Conservation (phyloP, 2,797 vertebrate species). For the Acipenser transmontanus region DNA sequence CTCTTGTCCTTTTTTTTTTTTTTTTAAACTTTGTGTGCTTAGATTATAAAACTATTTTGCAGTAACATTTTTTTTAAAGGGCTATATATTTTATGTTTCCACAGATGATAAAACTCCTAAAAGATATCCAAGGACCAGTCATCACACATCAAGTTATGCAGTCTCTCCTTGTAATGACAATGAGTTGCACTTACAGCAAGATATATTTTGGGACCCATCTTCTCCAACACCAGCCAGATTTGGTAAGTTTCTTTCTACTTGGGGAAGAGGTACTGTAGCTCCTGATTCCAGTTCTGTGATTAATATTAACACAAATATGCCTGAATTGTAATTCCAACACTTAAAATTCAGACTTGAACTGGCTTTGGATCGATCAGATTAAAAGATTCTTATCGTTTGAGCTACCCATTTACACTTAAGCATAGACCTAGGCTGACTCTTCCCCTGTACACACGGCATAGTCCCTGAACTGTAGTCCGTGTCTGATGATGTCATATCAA, state of each 20-base stretch:
- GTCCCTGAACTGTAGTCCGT: too few relatives aligned
- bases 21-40: too few relatives aligned
- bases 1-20: too few relatives aligned
- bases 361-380: too few relatives aligned
- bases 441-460: too few relatives aligned
- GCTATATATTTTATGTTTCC: background rate
- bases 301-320: background rate
- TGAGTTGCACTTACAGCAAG: constrained; percentile 63
- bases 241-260: constrained; percentile 47
- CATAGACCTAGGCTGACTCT: too few relatives aligned
- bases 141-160: constrained; percentile 6
- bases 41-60: too few relatives aligned
- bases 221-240: constrained; percentile 66
- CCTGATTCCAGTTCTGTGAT: background rate
- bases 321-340: background rate
- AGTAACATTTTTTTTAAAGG: too few relatives aligned
- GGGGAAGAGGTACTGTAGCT: background rate
- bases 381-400: too few relatives aligned
- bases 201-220: constrained; percentile 90
- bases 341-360: background rate
- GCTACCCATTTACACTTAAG: too few relatives aligned
- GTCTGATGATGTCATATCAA: too few relatives aligned
- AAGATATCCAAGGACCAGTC: constrained; percentile 30
- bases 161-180: constrained; percentile 74
- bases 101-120: constrained; percentile 58